phyloP scores from a whole-genome alignment of 2,888 invertebrate genomes.

The Endomychus coccineus region DNA sequence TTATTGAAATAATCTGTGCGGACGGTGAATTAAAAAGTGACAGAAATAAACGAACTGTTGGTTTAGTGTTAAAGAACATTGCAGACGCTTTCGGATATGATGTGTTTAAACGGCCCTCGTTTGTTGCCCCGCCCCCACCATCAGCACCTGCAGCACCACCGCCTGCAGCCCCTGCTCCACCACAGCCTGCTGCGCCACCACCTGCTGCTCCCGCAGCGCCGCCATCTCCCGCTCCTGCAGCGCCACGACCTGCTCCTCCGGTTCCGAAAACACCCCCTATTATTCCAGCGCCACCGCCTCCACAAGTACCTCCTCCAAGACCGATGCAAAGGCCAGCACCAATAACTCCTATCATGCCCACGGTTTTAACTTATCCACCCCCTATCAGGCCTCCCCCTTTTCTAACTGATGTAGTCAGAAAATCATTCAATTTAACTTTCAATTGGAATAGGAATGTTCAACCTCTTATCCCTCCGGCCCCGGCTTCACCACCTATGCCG shows the following conservation, averaged over 20 bases:
- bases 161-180: conserved; percentile 17
- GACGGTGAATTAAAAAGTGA: too few species aligned
- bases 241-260: conserved; percentile 20
- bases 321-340: conserved; percentile 22
- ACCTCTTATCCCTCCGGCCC: conserved; percentile 20
- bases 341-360: conserved; percentile 10
- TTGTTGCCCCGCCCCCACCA: conserved; percentile 18
- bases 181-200: conserved; percentile 16
- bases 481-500: conserved; percentile 20
- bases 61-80: conserved; percentile 36
- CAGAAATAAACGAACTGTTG: conserved; percentile 39
- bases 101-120: conserved; percentile 33
- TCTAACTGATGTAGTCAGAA: conserved; percentile 37
- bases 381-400: conserved; percentile 25
- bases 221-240: conserved; percentile 21
- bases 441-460: conserved; percentile 38
- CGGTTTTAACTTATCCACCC: conserved; percentile 9
- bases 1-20: too few species aligned
- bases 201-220: conserved; percentile 21
- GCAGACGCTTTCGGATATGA: conserved; percentile 43
- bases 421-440: conserved; percentile 39
- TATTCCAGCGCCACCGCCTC: conserved; percentile 19
- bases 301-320: conserved; percentile 20
- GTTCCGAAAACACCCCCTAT: conserved; percentile 19
- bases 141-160: conserved; percentile 17